phyloP scores from a whole-genome alignment of 2,888 invertebrate genomes.

The Diplazon laetatorius region DNA sequence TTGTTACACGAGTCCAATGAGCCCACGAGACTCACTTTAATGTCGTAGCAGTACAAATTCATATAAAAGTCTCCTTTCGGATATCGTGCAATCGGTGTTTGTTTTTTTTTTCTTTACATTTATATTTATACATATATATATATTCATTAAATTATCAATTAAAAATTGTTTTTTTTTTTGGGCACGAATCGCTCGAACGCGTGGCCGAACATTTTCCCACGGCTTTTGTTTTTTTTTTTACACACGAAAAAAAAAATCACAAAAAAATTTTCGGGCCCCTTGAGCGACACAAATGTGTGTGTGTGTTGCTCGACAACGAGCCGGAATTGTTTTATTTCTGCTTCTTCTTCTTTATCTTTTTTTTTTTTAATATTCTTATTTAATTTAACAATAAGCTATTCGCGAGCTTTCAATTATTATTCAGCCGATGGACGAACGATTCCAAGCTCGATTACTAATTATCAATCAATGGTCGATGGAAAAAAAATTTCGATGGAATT shows the following conservation, averaged over 20 bases:
- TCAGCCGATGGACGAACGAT: no score
- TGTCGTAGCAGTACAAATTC: conserved; percentile 64
- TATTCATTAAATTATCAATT: conserved; percentile 53
- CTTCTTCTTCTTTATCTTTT: no score
- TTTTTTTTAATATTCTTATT: conserved; percentile 6
- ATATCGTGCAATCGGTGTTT: conserved; percentile 55
- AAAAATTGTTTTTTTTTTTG: conserved; percentile 57
- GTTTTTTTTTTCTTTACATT: background rate
- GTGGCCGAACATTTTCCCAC: background rate
- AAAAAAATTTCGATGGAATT: no score
- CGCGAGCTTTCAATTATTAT: no score
- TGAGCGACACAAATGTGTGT: conserved; percentile 11
- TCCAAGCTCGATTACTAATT: no score
- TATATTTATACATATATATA: background rate
- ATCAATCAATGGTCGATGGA: no score
- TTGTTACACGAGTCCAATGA: conserved; percentile 25
- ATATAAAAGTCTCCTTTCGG: conserved; percentile 62
- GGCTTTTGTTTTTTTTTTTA: conserved; percentile 28
- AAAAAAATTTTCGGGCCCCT: conserved; percentile 16
- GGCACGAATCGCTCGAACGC: conserved; percentile 10
- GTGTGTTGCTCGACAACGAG: conserved; percentile 31
- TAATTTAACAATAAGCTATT: no score
- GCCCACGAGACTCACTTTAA: conserved; percentile 26
- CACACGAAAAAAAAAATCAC: background rate
- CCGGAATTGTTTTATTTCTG: no score